Evolutionary conservation across 2,797 vertebrate genomes (phyloP).

Genomic region (Gephyroberyx darwinii): DNA sequence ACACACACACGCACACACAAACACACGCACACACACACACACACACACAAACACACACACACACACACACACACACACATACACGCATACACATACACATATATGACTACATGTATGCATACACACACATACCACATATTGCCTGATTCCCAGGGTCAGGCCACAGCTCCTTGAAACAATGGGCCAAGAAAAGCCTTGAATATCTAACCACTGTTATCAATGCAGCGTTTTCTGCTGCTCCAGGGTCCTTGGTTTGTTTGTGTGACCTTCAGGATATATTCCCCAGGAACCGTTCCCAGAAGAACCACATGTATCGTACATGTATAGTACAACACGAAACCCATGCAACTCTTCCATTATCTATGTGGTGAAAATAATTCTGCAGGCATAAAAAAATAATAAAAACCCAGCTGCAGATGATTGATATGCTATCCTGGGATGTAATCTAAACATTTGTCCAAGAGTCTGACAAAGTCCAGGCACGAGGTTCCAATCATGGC

Average conservation of each 20-base stretch:
- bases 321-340: neutral
- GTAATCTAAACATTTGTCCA: conserved; percentile 77
- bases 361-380: conserved; percentile 59
- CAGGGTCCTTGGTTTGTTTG: conserved; percentile 62
- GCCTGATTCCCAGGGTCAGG: conserved; percentile 39
- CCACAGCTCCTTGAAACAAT: conserved; percentile 58
- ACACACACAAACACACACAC: conserved; percentile 3
- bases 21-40: conserved; percentile 8
- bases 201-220: conserved; percentile 65
- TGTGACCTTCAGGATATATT: conserved; percentile 68
- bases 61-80: conserved; percentile 6
- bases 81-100: conserved; percentile 3
- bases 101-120: conserved; percentile 5
- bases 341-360: conserved; percentile 30
- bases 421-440: conserved; percentile 60
- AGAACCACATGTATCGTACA: conserved; percentile 29
- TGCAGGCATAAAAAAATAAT: conserved; percentile 55
- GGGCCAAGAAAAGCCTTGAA: conserved; percentile 36
- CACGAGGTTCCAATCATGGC: conserved; percentile 49
- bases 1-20: conserved; percentile 2
- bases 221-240: conserved; percentile 51
- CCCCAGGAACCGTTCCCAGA: conserved; percentile 22
- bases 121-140: conserved; percentile 15
- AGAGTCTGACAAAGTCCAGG: conserved; percentile 75
- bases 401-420: conserved; percentile 52